Percentiles rank a stretch among this genome's conserved stretches.
These are phyloP conservation scores for Cremastobaeus sp. DNA, from an alignment of 2,888 invertebrate species.

Conservation along the genomic window DNA sequence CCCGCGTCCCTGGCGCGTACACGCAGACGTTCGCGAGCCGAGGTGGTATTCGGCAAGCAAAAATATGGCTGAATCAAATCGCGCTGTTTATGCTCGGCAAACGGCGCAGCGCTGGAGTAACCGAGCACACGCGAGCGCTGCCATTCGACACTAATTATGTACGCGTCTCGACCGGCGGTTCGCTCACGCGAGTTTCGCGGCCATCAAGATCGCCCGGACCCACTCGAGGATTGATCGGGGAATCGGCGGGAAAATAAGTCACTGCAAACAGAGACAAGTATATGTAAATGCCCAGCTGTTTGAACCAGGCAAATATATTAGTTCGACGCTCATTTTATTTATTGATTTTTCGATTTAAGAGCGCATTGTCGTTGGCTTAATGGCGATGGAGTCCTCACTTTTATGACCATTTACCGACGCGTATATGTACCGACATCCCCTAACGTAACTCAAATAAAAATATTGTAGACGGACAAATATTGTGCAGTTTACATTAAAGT, in stretches of 20 bases:
- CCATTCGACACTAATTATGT: constrained; percentile 45
- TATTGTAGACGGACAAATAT: constrained; percentile 52
- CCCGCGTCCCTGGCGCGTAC: constrained; percentile 12
- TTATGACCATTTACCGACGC: constrained; percentile 35
- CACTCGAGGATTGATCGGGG: neutral
- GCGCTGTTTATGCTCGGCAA: constrained; percentile 67
- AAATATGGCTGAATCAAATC: constrained; percentile 72
- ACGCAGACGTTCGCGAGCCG: constrained; percentile 19
- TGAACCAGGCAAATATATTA: constrained; percentile 41
- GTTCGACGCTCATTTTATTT: constrained; percentile 38
- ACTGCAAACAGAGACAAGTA: constrained; percentile 7
- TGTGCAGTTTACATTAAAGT: constrained; percentile 38
- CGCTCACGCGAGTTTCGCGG: too few relatives aligned
- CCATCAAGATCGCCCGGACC: too few relatives aligned
- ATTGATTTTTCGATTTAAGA: constrained; percentile 51
- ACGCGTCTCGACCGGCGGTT: too few relatives aligned
- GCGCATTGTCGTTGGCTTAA: constrained; percentile 40
- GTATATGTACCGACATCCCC: constrained; percentile 35
- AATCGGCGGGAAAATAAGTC: neutral
- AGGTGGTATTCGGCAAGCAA: constrained; percentile 48
- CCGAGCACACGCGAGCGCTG: constrained; percentile 29
- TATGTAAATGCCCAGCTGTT: constrained; percentile 29
- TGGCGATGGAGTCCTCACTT: constrained; percentile 48
- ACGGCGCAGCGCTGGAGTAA: constrained; percentile 63
- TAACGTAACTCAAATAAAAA: constrained; percentile 52